Evolutionary conservation across 1,140 invertebrate genomes (phyloP).

Genomic region (Drosophila lacteicornis): DNA sequence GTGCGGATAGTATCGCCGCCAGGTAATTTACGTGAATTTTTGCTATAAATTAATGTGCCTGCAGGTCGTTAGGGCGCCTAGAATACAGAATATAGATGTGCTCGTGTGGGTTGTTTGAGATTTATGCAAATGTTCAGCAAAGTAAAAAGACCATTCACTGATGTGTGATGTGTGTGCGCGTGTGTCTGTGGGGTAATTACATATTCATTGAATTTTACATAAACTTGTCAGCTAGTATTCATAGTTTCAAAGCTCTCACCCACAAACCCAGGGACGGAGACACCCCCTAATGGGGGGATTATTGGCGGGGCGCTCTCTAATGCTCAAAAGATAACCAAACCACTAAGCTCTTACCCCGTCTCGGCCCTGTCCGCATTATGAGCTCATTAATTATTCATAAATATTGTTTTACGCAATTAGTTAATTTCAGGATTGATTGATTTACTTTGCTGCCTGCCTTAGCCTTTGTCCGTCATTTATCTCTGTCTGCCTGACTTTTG

Average conservation of each 20-base stretch:
- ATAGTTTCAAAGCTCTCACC: constrained; percentile 10
- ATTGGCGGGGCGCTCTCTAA: constrained; percentile 1
- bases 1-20: constrained; percentile 20
- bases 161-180: constrained; percentile 6
- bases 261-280: neutral
- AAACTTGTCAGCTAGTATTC: constrained; percentile 19
- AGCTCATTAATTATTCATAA: constrained; percentile 23
- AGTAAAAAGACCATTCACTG: constrained; percentile 15
- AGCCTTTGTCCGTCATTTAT: neutral
- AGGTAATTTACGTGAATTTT: constrained; percentile 67
- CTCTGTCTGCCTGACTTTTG: neutral
- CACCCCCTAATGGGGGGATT: constrained; percentile 5
- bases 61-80: constrained; percentile 28
- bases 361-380: constrained; percentile 1
- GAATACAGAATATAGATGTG: constrained; percentile 20
- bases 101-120: constrained; percentile 10
- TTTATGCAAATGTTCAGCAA: constrained; percentile 19
- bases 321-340: constrained; percentile 7
- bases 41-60: constrained; percentile 59
- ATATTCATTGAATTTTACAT: constrained; percentile 21
- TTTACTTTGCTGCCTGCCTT: constrained; percentile 2
- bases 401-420: constrained; percentile 25
- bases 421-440: constrained; percentile 23
- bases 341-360: constrained; percentile 5
- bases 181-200: constrained; percentile 21